Evolutionary conservation across 2,888 invertebrate species (phyloP), one percentile per base, ranked within the genome.

Genomic region (Nasonovia ribisnigri): DNA sequence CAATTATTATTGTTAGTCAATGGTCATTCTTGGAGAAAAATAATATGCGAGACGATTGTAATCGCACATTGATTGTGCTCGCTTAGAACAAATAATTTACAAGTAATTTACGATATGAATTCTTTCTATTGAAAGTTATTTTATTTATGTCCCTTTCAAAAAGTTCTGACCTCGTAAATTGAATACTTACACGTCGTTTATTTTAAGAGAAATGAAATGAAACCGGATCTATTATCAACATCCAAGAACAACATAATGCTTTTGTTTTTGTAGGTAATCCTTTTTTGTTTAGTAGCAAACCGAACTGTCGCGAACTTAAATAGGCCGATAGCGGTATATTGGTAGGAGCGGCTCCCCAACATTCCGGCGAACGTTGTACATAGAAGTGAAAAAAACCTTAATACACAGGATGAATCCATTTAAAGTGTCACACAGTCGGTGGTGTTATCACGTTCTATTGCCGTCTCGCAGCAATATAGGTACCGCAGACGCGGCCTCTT

Each of bases 401-500:
- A 84, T 36, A 60, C 90, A 86, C 67, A 90, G 60, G 90, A 90
- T 86, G 90, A 93, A 90, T 93, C 86, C 84, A 67, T 90, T 90
- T 86, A 86, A 93, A 93, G 93, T 93, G 89, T 93, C 93, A 93
- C 93, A 93, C 93, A 93, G 93, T 93, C 89, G 93, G 93, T 36
- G 93, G 93, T 90, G 93, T 93, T 93, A 90, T 93, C 93, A 93
- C 93, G 93, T 93, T 93, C 93, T 93, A 84, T 48, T 46, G 90
- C 93, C 13, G 90, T 60, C 86, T 90, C 84, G 8, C 36, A 77
- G 77, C 36, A 36, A 77, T 36, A 77, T 77, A 29, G 93, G 93
- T 89, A 89, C 84, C 46, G 29, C 60, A 90, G 54, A 60, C 89
- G 86, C 86, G 90, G 93, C 90, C 93, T 90, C 93, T 90, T 93